These are phyloP conservation scores for Acromyrmex echinatior DNA, from an alignment of 1,140 invertebrate genomes.

Conservation along the genomic window DNA sequence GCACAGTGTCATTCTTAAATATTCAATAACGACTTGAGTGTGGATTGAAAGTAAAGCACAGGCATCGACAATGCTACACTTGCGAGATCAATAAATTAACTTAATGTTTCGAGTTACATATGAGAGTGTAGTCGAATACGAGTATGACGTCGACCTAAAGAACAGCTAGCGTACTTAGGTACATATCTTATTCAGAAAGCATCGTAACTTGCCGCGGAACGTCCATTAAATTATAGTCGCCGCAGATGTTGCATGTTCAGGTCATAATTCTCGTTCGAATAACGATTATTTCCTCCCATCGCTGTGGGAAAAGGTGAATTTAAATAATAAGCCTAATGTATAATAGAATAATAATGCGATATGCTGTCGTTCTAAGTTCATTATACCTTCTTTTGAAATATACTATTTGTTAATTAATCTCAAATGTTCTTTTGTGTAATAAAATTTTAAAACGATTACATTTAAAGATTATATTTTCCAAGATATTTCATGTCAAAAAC, in stretches of 20 bases:
- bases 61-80: conserved; percentile 25
- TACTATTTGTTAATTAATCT: conserved; percentile 16
- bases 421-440: background rate
- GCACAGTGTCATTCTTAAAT: conserved; percentile 30
- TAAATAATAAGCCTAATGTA: conserved; percentile 13
- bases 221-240: conserved; percentile 54
- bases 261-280: conserved; percentile 44
- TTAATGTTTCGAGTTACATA: conserved; percentile 65
- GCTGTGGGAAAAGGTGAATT: conserved; percentile 11
- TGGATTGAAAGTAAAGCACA: conserved; percentile 62
- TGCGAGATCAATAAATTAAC: conserved; percentile 68
- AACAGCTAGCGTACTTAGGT: conserved; percentile 28
- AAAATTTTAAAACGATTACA: background rate
- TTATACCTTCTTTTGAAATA: background rate
- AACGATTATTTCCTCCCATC: conserved; percentile 19
- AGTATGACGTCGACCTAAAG: conserved; percentile 2
- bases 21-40: conserved; percentile 34
- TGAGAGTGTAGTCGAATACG: conserved; percentile 60
- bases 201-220: conserved; percentile 51
- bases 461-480: background rate
- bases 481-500: conserved; percentile 6
- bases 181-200: conserved; percentile 58
- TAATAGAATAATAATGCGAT: conserved; percentile 16
- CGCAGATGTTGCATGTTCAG: conserved; percentile 51
- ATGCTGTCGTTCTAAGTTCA: background rate